Base-by-base conservation (phyloP, 2,888 invertebrate species). In the Ethmia dodecea region DNA sequence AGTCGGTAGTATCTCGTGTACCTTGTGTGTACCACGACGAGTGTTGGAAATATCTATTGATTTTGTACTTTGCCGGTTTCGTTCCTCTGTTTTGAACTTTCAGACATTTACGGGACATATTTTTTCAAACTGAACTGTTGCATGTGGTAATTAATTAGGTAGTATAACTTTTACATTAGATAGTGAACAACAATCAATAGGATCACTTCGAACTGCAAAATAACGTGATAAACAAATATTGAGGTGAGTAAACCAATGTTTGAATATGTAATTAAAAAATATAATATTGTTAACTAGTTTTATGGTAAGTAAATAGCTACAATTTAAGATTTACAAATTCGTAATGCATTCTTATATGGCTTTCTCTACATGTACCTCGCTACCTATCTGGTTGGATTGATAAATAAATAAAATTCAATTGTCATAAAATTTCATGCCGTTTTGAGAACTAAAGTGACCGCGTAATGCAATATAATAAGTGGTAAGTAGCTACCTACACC, bases 11-110 rank as follows among this genome's bases (percentile, higher is more conserved):
- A n/a, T 68, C 66, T 71, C 71, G 32, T 35, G n/a, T n/a, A n/a
- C 68, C 66, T 71, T 71, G 32, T 35, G 32, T 64, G 60, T 58
- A n/a, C 62, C 61, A 55, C 32, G 10, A 57, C 62, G 55, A 56
- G 54, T 63, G 54, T 56, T 55, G 51, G 49, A 60, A 67, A 64
- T 68, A 60, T 55, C 56, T 78, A 86, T 83, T 73, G 84, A 84
- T 86, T 84, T 83, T 66, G 68, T 72, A 69, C 72, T 72, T 77
- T 62, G 69, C 78, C 78, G 80, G 80, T 75, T 76, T 73, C 63
- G 57, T 35, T 33, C 67, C 58, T 64, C 67, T 73, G 66, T 72
- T 71, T 64, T 70, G 68, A 75, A 77, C 66, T 76, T 78, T 75
- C 62, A 60, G 62, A 63, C 58, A 52, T 42, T 43, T 47, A 32